These are phyloP conservation scores for Chloroclystis v-ata DNA, from an alignment of 2,888 invertebrate genomes.

Conservation along the genomic window DNA sequence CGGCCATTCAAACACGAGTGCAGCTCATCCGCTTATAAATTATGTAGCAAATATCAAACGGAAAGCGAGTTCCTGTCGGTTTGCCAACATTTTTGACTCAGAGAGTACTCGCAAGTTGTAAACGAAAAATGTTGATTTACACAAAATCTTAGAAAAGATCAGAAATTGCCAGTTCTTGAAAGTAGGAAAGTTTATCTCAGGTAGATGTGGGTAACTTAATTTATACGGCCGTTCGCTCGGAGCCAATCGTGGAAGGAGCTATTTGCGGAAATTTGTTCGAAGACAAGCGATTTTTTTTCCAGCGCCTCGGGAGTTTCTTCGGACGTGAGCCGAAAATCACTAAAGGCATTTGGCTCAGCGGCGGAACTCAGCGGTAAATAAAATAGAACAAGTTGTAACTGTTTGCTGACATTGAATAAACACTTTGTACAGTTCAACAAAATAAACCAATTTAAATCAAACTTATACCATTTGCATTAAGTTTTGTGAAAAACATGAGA, in stretches of 20 bases:
- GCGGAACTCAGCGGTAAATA: constrained; percentile 31
- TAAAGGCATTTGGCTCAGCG: constrained; percentile 31
- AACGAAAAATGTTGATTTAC: constrained; percentile 20
- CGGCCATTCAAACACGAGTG: constrained; percentile 52
- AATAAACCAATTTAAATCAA: too few relatives aligned
- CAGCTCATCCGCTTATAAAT: constrained; percentile 59
- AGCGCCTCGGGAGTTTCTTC: constrained; percentile 36
- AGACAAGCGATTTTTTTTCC: constrained; percentile 54
- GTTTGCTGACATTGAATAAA: constrained; percentile 21
- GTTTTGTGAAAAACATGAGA: too few relatives aligned
- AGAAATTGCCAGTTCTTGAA: constrained; percentile 31
- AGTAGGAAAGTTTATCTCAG: constrained; percentile 43
- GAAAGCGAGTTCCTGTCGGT: constrained; percentile 39
- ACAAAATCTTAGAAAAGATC: constrained; percentile 22
- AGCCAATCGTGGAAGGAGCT: constrained; percentile 47
- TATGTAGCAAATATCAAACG: constrained; percentile 51
- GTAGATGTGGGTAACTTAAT: constrained; percentile 57
- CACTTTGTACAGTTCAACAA: constrained; percentile 13
- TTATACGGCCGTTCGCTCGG: constrained; percentile 47
- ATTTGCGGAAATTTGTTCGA: constrained; percentile 57
- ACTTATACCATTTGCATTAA: too few relatives aligned
- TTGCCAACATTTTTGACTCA: constrained; percentile 35
- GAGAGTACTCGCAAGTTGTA: constrained; percentile 17
- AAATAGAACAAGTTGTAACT: constrained; percentile 32
- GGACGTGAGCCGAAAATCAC: constrained; percentile 54